Evolutionary conservation across 2,888 invertebrate species (phyloP).

Genomic region (Amblyteles armatorius): DNA sequence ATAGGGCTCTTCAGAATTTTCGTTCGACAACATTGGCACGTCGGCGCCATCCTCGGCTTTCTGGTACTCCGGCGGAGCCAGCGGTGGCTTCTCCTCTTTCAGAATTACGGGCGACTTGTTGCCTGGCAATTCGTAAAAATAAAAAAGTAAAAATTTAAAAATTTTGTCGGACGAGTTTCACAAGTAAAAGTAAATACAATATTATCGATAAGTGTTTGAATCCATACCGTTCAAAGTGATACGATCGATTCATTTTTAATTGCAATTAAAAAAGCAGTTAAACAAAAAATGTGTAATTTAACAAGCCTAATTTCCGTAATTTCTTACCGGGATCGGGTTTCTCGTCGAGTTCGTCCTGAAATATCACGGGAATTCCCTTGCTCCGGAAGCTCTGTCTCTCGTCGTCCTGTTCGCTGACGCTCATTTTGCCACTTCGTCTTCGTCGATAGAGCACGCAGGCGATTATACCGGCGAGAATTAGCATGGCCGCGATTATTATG

Average conservation of each 20-base stretch:
- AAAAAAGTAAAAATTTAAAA: neutral
- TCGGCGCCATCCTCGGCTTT: conserved; percentile 85
- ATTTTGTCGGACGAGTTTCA: neutral
- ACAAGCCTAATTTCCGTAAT: neutral
- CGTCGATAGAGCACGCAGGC: conserved; percentile 95
- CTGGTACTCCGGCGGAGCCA: conserved; percentile 93
- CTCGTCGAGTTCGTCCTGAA: conserved; percentile 98
- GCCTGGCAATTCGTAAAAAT: conserved; percentile 78
- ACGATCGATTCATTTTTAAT: no score
- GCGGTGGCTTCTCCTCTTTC: conserved; percentile 97
- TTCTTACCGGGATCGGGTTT: conserved; percentile 91
- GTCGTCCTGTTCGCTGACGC: conserved; percentile 92
- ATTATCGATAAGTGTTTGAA: neutral
- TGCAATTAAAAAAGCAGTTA: no score
- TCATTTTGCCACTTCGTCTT: conserved; percentile 94
- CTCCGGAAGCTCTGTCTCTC: conserved; percentile 93
- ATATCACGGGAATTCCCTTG: conserved; percentile 96
- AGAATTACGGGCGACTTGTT: conserved; percentile 97
- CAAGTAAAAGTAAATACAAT: neutral
- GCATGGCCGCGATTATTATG: conserved; percentile 94
- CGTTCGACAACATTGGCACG: conserved; percentile 83
- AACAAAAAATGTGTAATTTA: neutral
- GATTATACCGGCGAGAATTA: conserved; percentile 93
- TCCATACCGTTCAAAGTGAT: no score
- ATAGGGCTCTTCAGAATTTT: conserved; percentile 90